phyloP scores from a whole-genome alignment of 2,113 vertebrate species.

The Fukomys damarensis region DNA sequence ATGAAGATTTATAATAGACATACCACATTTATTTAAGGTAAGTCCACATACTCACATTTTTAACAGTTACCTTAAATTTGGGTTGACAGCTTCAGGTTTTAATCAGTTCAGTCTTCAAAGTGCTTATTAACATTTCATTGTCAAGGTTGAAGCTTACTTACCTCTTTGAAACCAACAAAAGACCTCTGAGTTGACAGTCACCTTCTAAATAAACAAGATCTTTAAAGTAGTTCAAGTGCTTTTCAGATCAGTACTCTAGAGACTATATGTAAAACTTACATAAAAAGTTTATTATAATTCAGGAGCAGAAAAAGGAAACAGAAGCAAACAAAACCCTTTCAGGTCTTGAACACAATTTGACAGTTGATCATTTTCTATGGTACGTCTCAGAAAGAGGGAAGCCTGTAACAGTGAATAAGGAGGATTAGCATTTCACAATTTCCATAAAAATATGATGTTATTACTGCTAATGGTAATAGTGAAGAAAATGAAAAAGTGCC shows the following conservation, averaged over 20 bases:
- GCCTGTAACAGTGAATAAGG: slow-evolving; percentile 1
- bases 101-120: slow-evolving; percentile 66
- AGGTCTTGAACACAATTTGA: neutral
- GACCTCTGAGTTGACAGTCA: slow-evolving; percentile 60
- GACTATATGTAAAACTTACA: slow-evolving; percentile 22
- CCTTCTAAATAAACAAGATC: slow-evolving; percentile 56
- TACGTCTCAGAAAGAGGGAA: slow-evolving; percentile 34
- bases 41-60: slow-evolving; percentile 36
- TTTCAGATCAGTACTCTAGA: slow-evolving; percentile 28
- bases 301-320: slow-evolving; percentile 34
- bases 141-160: slow-evolving; percentile 51
- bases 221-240: slow-evolving; percentile 42
- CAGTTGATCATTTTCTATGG: neutral
- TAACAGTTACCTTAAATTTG: slow-evolving; percentile 61
- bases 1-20: slow-evolving; percentile 58
- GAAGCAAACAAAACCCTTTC: neutral
- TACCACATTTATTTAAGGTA: slow-evolving; percentile 58
- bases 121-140: slow-evolving; percentile 62
- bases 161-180: slow-evolving; percentile 73
- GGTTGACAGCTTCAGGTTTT: slow-evolving; percentile 69
- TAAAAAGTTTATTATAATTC: slow-evolving; percentile 50
- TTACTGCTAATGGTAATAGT: slow-evolving; percentile 34
- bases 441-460: neutral
- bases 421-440: neutral
- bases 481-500: slow-evolving; percentile 4